phyloP scores from a whole-genome alignment of 2,797 vertebrate genomes.

The Numenius phaeopus region DNA sequence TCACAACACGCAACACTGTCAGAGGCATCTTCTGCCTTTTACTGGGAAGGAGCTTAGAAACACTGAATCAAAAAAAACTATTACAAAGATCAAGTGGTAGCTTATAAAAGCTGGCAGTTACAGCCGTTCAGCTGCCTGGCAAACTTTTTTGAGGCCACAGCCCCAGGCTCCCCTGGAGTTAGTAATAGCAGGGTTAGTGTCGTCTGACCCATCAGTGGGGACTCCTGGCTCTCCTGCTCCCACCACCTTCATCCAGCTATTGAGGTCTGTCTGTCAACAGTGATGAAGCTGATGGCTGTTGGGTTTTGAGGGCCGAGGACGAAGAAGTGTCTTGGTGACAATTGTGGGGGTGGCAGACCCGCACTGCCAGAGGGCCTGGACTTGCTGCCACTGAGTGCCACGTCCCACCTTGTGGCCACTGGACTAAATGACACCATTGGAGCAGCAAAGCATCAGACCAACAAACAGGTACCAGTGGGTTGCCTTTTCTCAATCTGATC shows the following conservation, averaged over 20 bases:
- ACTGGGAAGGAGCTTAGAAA: background rate
- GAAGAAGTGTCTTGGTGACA: fast-evolving
- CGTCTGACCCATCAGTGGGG: background rate
- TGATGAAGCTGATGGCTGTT: fast-evolving
- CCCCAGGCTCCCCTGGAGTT: background rate
- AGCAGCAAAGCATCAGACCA: background rate
- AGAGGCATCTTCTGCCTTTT: background rate
- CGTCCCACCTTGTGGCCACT: background rate
- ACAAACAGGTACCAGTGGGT: background rate
- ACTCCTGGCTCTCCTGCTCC: background rate
- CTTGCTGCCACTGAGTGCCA: fast-evolving
- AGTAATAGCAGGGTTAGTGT: background rate
- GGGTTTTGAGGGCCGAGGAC: background rate
- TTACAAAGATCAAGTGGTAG: background rate
- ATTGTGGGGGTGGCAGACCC: fast-evolving
- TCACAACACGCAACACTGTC: background rate
- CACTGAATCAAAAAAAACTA: background rate
- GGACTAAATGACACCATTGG: fast-evolving
- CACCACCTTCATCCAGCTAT: background rate
- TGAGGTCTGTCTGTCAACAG: background rate
- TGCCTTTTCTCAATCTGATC: background rate
- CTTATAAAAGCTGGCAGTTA: background rate
- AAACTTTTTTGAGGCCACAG: background rate
- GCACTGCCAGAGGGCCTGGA: background rate
- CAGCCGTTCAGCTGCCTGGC: background rate